Base-by-base conservation (phyloP, 2,888 invertebrate genomes). In the Cosmopolites sordidus region DNA sequence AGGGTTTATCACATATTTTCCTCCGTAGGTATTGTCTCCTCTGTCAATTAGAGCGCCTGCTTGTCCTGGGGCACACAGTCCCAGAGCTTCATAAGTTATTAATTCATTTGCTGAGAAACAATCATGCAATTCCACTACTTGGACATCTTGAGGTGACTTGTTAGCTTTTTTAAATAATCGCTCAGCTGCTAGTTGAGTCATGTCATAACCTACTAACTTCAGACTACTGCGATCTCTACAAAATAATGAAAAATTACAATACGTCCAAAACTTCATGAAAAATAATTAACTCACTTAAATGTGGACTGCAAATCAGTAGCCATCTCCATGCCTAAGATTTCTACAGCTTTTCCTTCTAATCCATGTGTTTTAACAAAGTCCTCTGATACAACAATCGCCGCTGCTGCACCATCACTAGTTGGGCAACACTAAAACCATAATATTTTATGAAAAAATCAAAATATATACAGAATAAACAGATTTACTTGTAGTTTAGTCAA, bases 71-170 rank as follows among this genome's bases (percentile, higher is more conserved):
- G 84, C 82, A 69, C 97, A 98, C 4, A 97, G 75, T 40, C 97
- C 95, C 15, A 99, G 79, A 0, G 95, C 97, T 77, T 99, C 98
- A 66, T 99, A 99, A 0, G 96, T 96, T 48, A 99, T 88, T 60
- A 99, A 75, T 72, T 99, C 99, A 72, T 99, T 99, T 4, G 92
- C 87, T 4, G 97, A 94, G 74, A 99, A 99, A 73, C 99, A 99
- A 72, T 99, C 99, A 66, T 99, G 99, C 17, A 99, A 78, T 71
- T 99, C 99, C 4, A 98, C 83, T 0, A 97, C 95, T 75, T 97
- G 86, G 1, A 97, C 87, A 69, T 96, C 91, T 43, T 79, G 78
- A 0, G 93, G 89, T 43, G 79, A 83, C 48, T 84, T 77, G 40
- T 85, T 86, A 43, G 91, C 82, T 70, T 89, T 88, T 5, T 79